Conservation (phyloP, 1,140 invertebrate genomes). For the Diuraphis noxia region DNA sequence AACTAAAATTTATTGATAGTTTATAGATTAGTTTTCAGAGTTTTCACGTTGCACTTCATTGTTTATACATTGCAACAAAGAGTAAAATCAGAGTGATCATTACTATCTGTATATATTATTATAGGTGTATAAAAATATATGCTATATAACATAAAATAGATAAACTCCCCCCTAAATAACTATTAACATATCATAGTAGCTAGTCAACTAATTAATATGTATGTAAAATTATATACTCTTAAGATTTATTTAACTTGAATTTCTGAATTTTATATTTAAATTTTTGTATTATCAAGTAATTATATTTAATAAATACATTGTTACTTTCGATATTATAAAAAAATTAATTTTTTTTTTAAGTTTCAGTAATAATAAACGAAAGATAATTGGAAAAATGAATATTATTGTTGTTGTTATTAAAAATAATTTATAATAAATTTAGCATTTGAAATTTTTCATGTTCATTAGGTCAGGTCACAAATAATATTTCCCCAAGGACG, state of each 20-base stretch:
- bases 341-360: not conserved
- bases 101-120: not conserved
- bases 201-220: not conserved
- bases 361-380: not conserved
- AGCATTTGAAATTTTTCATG: conserved; percentile 42
- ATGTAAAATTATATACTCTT: not conserved
- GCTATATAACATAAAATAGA: not conserved
- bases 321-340: not conserved
- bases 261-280: not conserved
- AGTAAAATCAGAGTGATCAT: not conserved
- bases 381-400: not conserved
- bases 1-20: not conserved
- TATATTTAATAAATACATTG: not conserved
- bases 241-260: not conserved
- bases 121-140: not conserved
- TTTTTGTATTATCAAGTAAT: not conserved
- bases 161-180: not conserved
- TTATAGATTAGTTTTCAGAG: not conserved
- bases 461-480: conserved; percentile 51
- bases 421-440: conserved; percentile 30
- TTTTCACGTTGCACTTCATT: not conserved
- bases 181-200: not conserved
- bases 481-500: conserved; percentile 43
- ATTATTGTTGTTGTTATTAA: conserved; percentile 30
- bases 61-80: not conserved